These are phyloP conservation scores for Listronotus bonariensis DNA, from an alignment of 1,140 invertebrate genomes.

Conservation along the genomic window DNA sequence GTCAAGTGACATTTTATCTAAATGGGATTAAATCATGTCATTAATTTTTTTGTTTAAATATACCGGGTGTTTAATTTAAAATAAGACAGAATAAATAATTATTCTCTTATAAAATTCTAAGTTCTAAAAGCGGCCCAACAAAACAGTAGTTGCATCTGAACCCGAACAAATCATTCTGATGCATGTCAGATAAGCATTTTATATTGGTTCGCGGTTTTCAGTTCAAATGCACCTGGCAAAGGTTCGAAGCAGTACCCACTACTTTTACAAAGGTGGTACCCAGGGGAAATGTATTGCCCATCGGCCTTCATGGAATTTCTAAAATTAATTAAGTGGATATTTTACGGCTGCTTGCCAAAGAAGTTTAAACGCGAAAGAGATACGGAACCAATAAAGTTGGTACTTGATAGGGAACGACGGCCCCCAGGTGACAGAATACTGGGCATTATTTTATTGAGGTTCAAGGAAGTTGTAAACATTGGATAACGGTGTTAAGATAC, in stretches of 20 bases:
- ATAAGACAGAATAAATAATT: too few species aligned
- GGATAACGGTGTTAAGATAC: too few species aligned
- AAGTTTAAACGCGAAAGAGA: background rate
- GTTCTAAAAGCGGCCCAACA: background rate
- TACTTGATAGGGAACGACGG: conserved; percentile 8
- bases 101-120: too few species aligned
- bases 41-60: too few species aligned
- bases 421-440: conserved; percentile 1
- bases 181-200: background rate
- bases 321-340: conserved; percentile 5
- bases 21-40: too few species aligned
- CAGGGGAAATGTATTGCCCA: background rate
- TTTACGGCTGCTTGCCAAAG: background rate
- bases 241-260: too few species aligned
- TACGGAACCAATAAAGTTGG: conserved; percentile 6
- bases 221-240: background rate
- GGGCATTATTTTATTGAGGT: too few species aligned
- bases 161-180: background rate
- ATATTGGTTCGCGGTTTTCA: background rate
- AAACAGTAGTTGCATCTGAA: background rate
- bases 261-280: background rate
- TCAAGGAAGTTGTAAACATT: background rate
- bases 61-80: too few species aligned
- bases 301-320: background rate
- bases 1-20: too few species aligned